phyloP scores from a whole-genome alignment of 1,140 invertebrate genomes.

The Matsumurasca onukii region DNA sequence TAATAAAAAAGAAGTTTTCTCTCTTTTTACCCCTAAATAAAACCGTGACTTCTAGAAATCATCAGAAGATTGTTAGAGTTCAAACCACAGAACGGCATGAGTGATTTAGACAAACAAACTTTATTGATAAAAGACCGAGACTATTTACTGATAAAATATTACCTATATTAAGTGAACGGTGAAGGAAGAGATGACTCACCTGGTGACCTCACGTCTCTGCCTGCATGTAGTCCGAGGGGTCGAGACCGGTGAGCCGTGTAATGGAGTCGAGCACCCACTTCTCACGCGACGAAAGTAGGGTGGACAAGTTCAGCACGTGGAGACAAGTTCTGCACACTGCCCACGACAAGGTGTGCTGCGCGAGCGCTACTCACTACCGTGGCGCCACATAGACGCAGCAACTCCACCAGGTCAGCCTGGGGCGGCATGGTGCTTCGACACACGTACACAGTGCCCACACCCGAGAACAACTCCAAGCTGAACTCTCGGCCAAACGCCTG shows the following conservation, averaged over 20 bases:
- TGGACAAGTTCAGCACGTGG: neutral
- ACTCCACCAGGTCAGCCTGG: conserved; percentile 50
- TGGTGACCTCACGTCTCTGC: too few relatives aligned
- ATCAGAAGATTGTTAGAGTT: too few relatives aligned
- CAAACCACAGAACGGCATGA: too few relatives aligned
- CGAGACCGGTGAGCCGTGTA: conserved; percentile 20
- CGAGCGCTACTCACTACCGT: conserved; percentile 46
- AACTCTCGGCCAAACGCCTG: conserved; percentile 54
- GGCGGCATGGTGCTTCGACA: conserved; percentile 45
- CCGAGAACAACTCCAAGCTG: conserved; percentile 51
- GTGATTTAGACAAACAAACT: too few relatives aligned
- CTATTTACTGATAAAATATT: too few relatives aligned
- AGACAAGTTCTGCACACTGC: conserved; percentile 39
- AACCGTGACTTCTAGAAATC: too few relatives aligned
- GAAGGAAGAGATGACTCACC: too few relatives aligned
- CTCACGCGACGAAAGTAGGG: conserved; percentile 47
- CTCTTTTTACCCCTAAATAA: too few relatives aligned
- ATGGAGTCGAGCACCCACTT: conserved; percentile 53
- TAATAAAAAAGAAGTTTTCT: too few relatives aligned
- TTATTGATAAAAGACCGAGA: too few relatives aligned
- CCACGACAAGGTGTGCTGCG: conserved; percentile 52
- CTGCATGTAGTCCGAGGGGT: conserved; percentile 22
- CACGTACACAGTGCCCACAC: conserved; percentile 52
- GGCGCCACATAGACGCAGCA: conserved; percentile 52
- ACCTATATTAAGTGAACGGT: too few relatives aligned